Base-by-base conservation (phyloP, 2,888 invertebrate genomes). In the Chalcosyrphus nemorum region DNA sequence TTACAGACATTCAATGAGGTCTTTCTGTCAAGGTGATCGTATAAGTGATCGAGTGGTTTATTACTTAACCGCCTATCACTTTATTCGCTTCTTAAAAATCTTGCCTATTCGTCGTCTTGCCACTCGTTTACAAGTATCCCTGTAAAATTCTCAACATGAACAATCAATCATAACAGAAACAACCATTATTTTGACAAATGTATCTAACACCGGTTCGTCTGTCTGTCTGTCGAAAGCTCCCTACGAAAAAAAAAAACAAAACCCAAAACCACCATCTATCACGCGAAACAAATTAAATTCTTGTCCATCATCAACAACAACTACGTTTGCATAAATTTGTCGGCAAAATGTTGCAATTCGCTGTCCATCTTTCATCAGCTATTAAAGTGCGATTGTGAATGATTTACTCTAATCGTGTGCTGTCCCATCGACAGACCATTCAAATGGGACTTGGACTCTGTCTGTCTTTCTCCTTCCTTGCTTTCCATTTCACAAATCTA, bases 101-200 rank as follows among this genome's bases (percentile, higher is more conserved):
- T n/a, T n/a, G n/a, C n/a, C n/a, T n/a, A n/a, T n/a, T n/a, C n/a
- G n/a, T n/a, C 38, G 38, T 38, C 38, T 57, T 38, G 38, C 57
- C 38, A 43, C 41, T 24, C 4, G 24, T 9, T 17, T n/a, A n/a
- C n/a, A n/a, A n/a, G n/a, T 15, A 43, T 59, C 15, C n/a, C 11
- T 17, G 15, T 15, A 9, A n/a, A n/a, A 59, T 59, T 27, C 19
- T 11, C 45, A 27, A 41, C 27, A 59, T 2, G 41, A 9, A 59
- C 9, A 41, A 43, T 43, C 59, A 59, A 27, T 59, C 41, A 43
- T 59, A 19, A 19, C 45, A 9, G 19, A 19, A 59, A 15, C 15
- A 41, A 59, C 24, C 24, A 27, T 43, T 43, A 27, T 24, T 43
- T 27, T 59, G 59, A 59, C 41, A 41, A 59, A 59, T 59, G 59